These are phyloP conservation scores for Turritopsis dohrnii DNA, from an alignment of 30 jellyfish, hydroid and myxozoan genomes.

Conservation along the genomic window DNA sequence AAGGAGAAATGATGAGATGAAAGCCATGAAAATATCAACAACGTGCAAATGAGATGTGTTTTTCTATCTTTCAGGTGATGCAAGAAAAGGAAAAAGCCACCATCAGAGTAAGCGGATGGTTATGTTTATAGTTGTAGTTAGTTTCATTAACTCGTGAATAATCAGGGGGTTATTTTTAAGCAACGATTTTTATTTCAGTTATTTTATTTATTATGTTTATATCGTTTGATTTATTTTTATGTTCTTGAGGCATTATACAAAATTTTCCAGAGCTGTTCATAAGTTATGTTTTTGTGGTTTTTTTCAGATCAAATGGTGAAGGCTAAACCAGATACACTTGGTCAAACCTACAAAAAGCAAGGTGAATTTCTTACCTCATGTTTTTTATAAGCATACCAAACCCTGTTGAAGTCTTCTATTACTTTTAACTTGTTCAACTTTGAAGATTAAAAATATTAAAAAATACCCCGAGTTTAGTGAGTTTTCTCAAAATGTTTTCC, in stretches of 20 bases:
- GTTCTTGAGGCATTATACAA: no score
- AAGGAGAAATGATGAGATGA: not conserved
- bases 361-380: not conserved
- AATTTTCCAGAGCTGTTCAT: no score
- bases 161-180: no score
- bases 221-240: no score
- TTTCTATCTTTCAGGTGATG: not conserved
- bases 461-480: no score
- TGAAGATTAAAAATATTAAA: not conserved
- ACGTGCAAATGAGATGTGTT: not conserved
- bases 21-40: no score
- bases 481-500: no score
- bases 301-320: not conserved
- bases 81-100: not conserved
- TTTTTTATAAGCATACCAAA: not conserved
- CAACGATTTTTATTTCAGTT: no score
- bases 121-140: no score
- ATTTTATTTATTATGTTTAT: no score
- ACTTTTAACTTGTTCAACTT: not conserved
- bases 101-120: not conserved
- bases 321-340: conserved; percentile 14
- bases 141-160: no score
- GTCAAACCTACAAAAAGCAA: conserved; percentile 7
- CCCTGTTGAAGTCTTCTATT: not conserved
- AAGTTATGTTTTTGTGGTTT: no score